A percentile compares a stretch with the other conserved stretches of the same genome.
Evolutionary conservation across 2,113 vertebrate genomes (phyloP).

Genomic region (Brienomyrus longianalis): DNA sequence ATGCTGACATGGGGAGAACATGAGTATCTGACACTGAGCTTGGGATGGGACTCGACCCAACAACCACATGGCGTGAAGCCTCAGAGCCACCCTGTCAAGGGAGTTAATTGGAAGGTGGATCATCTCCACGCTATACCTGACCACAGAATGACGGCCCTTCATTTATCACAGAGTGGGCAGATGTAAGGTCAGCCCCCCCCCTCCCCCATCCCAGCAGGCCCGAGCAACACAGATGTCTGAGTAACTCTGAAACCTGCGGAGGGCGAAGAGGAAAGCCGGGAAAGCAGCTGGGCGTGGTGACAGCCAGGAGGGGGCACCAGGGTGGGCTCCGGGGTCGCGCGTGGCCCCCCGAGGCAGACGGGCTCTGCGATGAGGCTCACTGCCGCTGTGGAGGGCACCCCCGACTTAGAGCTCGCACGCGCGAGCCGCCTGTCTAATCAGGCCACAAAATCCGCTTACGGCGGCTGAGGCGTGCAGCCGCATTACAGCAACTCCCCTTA

Average conservation of each 20-base stretch:
- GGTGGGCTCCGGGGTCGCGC: conserved; percentile 40
- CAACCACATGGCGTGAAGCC: not conserved
- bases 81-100: not conserved
- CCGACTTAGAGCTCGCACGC: not conserved
- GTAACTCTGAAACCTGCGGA: not conserved
- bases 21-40: not conserved
- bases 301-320: conserved; percentile 55
- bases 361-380: not conserved
- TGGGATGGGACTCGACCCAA: not conserved
- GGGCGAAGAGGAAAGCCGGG: not conserved
- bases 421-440: not conserved
- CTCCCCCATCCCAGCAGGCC: not conserved
- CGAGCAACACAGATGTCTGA: not conserved
- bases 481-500: not conserved
- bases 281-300: conserved; percentile 44
- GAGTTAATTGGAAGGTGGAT: not conserved
- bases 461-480: not conserved
- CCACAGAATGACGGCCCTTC: not conserved
- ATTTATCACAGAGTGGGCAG: not conserved
- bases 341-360: not conserved
- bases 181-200: not conserved
- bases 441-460: not conserved
- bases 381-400: not conserved
- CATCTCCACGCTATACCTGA: not conserved
- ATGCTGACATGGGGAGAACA: not conserved